A percentile compares a stretch with the other conserved stretches of the same genome.
Evolutionary conservation across 2,888 invertebrate species (phyloP).

Genomic region (Harmothoe impar): DNA sequence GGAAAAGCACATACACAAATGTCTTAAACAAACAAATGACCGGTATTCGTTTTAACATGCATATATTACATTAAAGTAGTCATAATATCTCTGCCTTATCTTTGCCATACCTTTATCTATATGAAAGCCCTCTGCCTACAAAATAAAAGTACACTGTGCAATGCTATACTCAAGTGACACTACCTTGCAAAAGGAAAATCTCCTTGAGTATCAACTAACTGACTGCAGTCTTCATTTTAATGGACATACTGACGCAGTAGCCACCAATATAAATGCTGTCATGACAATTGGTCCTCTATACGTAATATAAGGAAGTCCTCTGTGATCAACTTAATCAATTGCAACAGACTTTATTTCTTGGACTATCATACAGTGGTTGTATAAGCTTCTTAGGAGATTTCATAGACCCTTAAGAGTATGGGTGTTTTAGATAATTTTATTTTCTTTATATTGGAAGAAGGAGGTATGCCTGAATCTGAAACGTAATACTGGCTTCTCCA

Average conservation of each 20-base stretch:
- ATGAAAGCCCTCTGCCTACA: conserved; percentile 39
- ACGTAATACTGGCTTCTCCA: too few species aligned
- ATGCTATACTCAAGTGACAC: background rate
- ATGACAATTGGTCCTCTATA: background rate
- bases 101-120: background rate
- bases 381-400: background rate
- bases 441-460: background rate
- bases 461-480: background rate
- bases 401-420: too few species aligned
- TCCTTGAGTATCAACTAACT: background rate
- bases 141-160: conserved; percentile 11
- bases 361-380: background rate
- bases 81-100: background rate
- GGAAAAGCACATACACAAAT: too few species aligned
- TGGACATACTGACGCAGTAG: background rate
- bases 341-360: background rate
- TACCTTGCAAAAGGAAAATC: conserved; percentile 4
- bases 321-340: conserved; percentile 9
- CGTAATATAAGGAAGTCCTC: conserved; percentile 41
- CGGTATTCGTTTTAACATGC: background rate
- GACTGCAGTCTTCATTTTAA: background rate
- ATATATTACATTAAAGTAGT: background rate
- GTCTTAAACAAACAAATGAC: background rate
- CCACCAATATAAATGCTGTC: conserved; percentile 10
- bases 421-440: too few species aligned